Percentiles rank a stretch among this genome's conserved stretches.
phyloP scores from a whole-genome alignment of 2,888 invertebrate genomes.

The Eulithis prunata region DNA sequence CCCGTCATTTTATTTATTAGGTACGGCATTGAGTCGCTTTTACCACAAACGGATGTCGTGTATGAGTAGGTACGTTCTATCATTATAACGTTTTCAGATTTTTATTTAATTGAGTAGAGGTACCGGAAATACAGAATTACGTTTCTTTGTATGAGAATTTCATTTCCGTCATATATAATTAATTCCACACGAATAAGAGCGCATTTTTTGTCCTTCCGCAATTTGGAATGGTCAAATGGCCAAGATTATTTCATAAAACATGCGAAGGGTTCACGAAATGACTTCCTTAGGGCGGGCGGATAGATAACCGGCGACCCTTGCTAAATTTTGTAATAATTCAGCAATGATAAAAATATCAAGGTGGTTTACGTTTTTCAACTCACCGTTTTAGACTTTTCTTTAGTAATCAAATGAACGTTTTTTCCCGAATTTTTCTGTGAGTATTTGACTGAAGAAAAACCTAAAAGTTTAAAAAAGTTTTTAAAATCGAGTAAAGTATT shows the following conservation, averaged over 20 bases:
- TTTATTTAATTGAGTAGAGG: constrained; percentile 2
- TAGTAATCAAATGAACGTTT: too few relatives aligned
- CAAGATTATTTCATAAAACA: constrained; percentile 49
- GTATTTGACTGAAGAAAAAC: too few relatives aligned
- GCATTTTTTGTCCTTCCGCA: constrained; percentile 24
- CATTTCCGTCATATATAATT: constrained; percentile 11
- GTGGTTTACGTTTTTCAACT: neutral
- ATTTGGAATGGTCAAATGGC: constrained; percentile 37
- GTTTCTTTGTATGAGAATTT: constrained; percentile 7
- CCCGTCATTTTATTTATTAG: too few relatives aligned
- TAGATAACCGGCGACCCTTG: constrained; percentile 39
- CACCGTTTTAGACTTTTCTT: neutral
- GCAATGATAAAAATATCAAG: constrained; percentile 18
- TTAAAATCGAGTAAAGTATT: too few relatives aligned
- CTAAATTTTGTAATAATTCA: constrained; percentile 34
- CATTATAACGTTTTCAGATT: neutral
- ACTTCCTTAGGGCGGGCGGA: constrained; percentile 36
- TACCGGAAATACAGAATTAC: constrained; percentile 7
- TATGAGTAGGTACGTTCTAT: too few relatives aligned
- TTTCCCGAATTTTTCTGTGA: too few relatives aligned
- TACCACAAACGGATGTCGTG: neutral
- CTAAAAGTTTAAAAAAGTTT: too few relatives aligned
- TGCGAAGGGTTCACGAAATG: constrained; percentile 45
- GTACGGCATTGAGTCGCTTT: neutral
- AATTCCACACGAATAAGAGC: constrained; percentile 17